These are phyloP conservation scores for Pachymerium ferrugineum DNA, from an alignment of 2,888 invertebrate species.

Conservation along the genomic window DNA sequence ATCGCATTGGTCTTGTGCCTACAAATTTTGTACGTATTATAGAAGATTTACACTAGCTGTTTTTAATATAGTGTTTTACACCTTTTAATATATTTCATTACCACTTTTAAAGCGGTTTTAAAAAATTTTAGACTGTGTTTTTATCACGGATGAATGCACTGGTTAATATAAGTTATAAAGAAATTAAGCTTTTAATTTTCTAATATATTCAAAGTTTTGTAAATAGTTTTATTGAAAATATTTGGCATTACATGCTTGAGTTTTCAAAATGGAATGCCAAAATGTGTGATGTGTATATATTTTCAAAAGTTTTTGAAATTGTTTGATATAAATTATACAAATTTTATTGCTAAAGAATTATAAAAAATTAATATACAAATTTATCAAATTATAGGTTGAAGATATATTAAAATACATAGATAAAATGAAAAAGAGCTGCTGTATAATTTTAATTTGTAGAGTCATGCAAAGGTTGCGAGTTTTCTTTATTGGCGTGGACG, in stretches of 20 bases:
- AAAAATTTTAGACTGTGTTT: background rate
- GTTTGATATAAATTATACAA: too few species aligned
- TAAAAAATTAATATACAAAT: background rate
- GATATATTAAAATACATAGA: background rate
- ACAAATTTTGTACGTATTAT: slow-evolving; percentile 59
- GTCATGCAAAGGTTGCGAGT: slow-evolving; percentile 4
- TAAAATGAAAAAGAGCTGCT: background rate
- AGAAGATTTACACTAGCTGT: background rate
- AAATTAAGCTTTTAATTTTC: too few species aligned
- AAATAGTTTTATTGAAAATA: too few species aligned
- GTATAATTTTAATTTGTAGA: background rate
- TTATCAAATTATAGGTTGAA: background rate
- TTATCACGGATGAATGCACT: too few species aligned
- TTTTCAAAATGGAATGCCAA: too few species aligned
- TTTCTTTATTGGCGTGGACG: slow-evolving; percentile 36
- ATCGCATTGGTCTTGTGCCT: slow-evolving; percentile 69
- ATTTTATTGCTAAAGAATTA: too few species aligned
- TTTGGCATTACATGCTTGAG: too few species aligned
- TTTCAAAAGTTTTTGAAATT: too few species aligned
- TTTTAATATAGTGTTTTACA: background rate
- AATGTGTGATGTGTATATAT: too few species aligned
- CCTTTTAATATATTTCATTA: background rate
- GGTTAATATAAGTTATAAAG: too few species aligned
- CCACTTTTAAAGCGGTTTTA: too few species aligned
- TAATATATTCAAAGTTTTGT: too few species aligned